Conservation (phyloP, 2,113 vertebrate genomes). For the Chlamydotis undulata region DNA sequence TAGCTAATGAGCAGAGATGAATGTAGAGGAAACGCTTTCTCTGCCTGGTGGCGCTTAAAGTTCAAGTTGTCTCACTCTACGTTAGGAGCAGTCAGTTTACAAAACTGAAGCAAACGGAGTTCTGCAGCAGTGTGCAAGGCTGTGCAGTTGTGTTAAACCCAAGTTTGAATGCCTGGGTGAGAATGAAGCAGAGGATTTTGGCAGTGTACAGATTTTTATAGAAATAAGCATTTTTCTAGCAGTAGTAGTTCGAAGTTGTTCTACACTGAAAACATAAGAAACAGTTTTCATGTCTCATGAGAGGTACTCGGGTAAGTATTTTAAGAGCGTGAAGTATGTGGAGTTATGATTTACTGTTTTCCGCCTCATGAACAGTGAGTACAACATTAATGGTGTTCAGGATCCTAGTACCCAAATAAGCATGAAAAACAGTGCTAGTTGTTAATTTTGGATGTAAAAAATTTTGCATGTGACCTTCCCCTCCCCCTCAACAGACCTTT, state of each 20-base stretch:
- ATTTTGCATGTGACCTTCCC: background rate
- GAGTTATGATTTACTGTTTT: background rate
- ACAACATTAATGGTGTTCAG: background rate
- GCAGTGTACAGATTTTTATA: background rate
- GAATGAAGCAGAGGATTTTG: background rate
- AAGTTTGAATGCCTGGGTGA: background rate
- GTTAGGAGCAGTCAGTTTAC: background rate
- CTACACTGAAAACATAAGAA: background rate
- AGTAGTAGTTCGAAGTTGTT: background rate
- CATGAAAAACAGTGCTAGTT: background rate
- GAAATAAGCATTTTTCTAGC: background rate
- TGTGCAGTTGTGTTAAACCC: background rate
- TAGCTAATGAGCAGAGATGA: background rate
- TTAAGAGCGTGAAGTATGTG: background rate
- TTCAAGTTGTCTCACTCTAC: background rate
- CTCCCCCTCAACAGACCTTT: background rate
- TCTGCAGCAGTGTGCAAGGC: background rate
- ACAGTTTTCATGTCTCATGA: background rate
- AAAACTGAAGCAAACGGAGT: background rate
- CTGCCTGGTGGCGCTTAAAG: background rate
- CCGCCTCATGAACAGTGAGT: background rate
- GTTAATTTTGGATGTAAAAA: background rate
- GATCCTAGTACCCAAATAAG: background rate
- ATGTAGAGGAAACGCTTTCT: background rate
- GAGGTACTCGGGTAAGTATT: background rate